Evolutionary conservation across 2,113 vertebrate genomes (phyloP), one percentile per base, ranked within the genome.

Genomic region (Clarias macrocephalus): DNA sequence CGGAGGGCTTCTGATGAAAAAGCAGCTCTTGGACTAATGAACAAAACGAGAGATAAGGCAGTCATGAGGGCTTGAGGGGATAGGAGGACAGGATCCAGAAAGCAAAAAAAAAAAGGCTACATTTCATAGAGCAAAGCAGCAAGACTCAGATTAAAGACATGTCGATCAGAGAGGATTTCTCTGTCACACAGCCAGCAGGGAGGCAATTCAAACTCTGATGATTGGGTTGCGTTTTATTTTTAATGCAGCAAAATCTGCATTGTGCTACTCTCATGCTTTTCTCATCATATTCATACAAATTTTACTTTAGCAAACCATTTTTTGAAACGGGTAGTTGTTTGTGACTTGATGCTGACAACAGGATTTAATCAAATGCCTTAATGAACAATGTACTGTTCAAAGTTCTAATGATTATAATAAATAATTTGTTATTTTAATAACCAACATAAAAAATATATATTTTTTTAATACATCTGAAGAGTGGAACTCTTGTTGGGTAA

Each of bases 141-240:
- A 28, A 52, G 42, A 73, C 56, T 86, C 77, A 81, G 84, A 88
- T 63, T 88, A 85, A 90, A 90, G 75, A 42, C 89, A 88, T 8
- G 12, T 75, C 80, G 65, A 72, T 57, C 30, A 59, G 68, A 52
- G 66, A 37, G n/a, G 33, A 68, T 57, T 63, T 73, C 75, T 86
- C 18, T 80, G 63, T 73, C 65, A 80, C 16, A 68, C 65, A 86
- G 80, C 80, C 79, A 82, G 42, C 75, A 76, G 72, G 59, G 60
- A 89, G 86, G 70, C 37, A 85, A 87, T 70, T 23, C 80, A 68
- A 75, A 76, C 79, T 83, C 65, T 15, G 62, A 82, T 54, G 70
- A 79, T 70, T 85, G 76, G 82, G 88, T 37, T 87, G 52, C 56
- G 30, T 72, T 60, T 30, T 60, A 82, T 42, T 81, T 82, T 48